Evolutionary conservation across 1,140 invertebrate species (phyloP).

Genomic region (Himalopsyche phryganea): DNA sequence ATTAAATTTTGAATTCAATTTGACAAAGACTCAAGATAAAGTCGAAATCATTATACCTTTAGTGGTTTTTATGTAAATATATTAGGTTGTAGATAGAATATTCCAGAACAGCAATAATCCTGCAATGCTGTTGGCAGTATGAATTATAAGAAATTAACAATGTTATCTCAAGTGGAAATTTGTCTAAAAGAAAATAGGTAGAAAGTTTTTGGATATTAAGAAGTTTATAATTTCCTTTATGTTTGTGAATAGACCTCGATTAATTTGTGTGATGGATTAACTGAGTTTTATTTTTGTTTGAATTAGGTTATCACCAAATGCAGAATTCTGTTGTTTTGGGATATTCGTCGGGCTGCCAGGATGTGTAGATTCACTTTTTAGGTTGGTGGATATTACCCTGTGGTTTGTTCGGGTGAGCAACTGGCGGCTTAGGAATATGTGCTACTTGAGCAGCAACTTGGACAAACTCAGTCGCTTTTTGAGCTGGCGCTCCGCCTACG

Average conservation of each 20-base stretch:
- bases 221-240: too few species aligned
- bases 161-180: not conserved
- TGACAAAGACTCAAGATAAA: too few species aligned
- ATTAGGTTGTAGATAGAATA: too few species aligned
- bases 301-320: not conserved
- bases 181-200: constrained; percentile 1
- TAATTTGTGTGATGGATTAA: too few species aligned
- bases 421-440: constrained; percentile 72
- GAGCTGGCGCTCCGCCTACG: constrained; percentile 73
- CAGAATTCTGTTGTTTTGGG: not conserved
- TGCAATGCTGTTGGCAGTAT: not conserved
- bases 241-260: too few species aligned
- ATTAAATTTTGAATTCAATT: too few species aligned
- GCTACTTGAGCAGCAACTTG: constrained; percentile 75
- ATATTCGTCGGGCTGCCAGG: not conserved
- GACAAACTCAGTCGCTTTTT: constrained; percentile 85
- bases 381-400: constrained; percentile 72
- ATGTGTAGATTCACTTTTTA: constrained; percentile 60
- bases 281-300: too few species aligned
- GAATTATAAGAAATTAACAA: not conserved
- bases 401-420: constrained; percentile 56
- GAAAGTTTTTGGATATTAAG: not conserved
- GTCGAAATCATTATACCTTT: too few species aligned
- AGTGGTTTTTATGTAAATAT: too few species aligned
- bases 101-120: too few species aligned